Percentiles rank a stretch among this genome's conserved stretches.
Conservation (phyloP, 1,140 invertebrate genomes). For the Muscidifurax raptorellus region DNA sequence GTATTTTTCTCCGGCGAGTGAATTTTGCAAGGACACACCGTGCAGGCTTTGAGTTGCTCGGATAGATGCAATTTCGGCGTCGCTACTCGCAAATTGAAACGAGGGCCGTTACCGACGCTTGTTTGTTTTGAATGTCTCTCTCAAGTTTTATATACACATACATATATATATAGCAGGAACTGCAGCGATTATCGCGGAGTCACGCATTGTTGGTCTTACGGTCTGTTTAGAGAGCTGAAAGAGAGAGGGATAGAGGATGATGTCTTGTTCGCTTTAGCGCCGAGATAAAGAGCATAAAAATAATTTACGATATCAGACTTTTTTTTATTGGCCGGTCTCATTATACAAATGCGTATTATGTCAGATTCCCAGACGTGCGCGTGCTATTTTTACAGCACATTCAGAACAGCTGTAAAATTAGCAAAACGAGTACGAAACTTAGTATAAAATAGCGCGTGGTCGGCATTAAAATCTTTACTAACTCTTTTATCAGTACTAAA, state of each 20-base stretch:
- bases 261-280: neutral
- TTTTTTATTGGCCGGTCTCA: conserved; percentile 43
- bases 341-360: conserved; percentile 49
- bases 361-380: conserved; percentile 32
- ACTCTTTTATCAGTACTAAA: conserved; percentile 55
- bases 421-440: conserved; percentile 49
- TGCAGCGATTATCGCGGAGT: neutral
- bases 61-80: neutral
- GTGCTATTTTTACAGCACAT: conserved; percentile 49
- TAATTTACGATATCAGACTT: conserved; percentile 45
- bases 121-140: neutral
- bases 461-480: conserved; percentile 52
- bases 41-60: neutral
- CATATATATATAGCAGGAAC: neutral
- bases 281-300: conserved; percentile 37
- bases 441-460: conserved; percentile 28
- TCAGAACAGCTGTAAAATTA: conserved; percentile 49
- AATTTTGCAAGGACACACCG: neutral
- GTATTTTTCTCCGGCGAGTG: neutral
- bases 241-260: neutral
- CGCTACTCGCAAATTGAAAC: neutral
- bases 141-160: too few species aligned
- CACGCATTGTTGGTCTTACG: conserved; percentile 15
- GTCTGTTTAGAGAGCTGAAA: neutral
- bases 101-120: neutral